Evolutionary conservation across 2,797 vertebrate genomes (phyloP).

Genomic region (Alosa sapidissima): DNA sequence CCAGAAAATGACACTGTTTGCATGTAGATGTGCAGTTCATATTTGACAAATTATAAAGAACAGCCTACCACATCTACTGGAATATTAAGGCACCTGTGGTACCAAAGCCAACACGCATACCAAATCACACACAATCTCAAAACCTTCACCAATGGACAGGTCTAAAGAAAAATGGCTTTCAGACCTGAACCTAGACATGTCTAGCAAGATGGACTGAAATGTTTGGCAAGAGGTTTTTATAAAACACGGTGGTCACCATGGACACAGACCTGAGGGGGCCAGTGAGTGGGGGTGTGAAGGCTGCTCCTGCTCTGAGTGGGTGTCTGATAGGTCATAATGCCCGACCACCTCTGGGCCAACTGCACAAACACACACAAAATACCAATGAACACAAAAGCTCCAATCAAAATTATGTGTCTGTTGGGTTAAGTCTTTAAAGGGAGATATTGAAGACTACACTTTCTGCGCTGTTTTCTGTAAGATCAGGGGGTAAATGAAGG

Average conservation of each 20-base stretch:
- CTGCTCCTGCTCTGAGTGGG: constrained; percentile 91
- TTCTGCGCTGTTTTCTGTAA: too few relatives aligned
- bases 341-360: constrained; percentile 92
- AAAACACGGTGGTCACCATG: constrained; percentile 54
- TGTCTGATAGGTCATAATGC: constrained; percentile 98
- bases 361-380: constrained; percentile 63
- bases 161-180: not conserved
- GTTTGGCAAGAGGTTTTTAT: not conserved
- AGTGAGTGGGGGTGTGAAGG: constrained; percentile 66
- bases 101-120: not conserved
- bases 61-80: not conserved
- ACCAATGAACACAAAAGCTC: not conserved
- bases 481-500: too few relatives aligned
- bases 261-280: constrained; percentile 86
- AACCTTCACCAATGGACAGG: not conserved
- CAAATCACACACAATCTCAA: not conserved
- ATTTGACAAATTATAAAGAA: not conserved
- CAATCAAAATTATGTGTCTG: constrained; percentile 42
- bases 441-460: not conserved
- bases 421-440: not conserved
- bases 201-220: not conserved
- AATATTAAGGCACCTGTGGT: not conserved
- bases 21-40: not conserved
- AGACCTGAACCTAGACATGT: not conserved
- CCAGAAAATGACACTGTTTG: not conserved